These are phyloP conservation scores for Astyanax mexicanus DNA, from an alignment of 2,797 vertebrate genomes.

Conservation along the genomic window DNA sequence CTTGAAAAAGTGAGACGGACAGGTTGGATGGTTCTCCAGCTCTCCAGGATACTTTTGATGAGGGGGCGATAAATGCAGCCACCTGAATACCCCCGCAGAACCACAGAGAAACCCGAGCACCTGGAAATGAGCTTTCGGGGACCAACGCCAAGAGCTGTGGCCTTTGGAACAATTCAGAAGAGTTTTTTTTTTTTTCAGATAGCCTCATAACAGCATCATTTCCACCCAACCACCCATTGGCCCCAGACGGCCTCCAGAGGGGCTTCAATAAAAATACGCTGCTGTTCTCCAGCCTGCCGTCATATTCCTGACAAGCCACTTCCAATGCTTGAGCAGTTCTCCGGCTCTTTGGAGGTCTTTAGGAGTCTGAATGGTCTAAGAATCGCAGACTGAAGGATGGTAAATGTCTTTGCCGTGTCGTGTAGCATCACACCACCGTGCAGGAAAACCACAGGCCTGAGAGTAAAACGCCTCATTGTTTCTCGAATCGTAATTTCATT, in stretches of 20 bases:
- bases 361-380: neutral
- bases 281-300: neutral
- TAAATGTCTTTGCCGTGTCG: neutral
- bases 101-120: neutral
- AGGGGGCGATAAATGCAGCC: slow-evolving; percentile 2
- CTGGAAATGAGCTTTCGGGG: slow-evolving; percentile 24
- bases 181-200: neutral
- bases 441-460: neutral
- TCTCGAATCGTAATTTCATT: neutral
- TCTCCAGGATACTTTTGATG: slow-evolving; percentile 1
- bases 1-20: neutral
- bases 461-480: neutral
- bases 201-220: neutral
- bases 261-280: slow-evolving; percentile 62
- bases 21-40: neutral
- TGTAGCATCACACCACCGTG: neutral
- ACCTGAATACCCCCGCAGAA: slow-evolving; percentile 15
- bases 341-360: neutral
- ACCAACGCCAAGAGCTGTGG: neutral
- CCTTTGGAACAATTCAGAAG: neutral
- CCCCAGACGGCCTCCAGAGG: slow-evolving; percentile 59
- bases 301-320: neutral
- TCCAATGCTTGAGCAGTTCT: neutral
- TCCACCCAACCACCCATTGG: slow-evolving; percentile 9
- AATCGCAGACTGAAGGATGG: too few relatives aligned